These are phyloP conservation scores for Synanthedon vespiformis DNA, from an alignment of 2,888 invertebrate genomes.

Conservation along the genomic window DNA sequence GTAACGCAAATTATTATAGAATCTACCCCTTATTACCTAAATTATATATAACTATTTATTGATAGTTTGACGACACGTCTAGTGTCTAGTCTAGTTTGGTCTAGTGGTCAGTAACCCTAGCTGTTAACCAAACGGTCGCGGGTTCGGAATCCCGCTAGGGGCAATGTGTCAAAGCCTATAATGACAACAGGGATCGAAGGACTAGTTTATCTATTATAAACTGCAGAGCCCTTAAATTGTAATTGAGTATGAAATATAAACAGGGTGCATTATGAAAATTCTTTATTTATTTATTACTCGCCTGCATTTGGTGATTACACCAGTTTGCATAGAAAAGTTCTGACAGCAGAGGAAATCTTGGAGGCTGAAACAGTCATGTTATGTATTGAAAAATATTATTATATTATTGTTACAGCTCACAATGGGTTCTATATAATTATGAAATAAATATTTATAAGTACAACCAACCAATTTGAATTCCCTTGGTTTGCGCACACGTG, in stretches of 20 bases:
- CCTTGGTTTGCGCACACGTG: constrained; percentile 37
- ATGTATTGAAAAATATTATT: neutral
- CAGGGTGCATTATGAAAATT: neutral
- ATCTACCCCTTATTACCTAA: neutral
- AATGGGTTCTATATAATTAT: constrained; percentile 1
- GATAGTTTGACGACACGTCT: too few species aligned
- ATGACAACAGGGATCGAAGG: too few species aligned
- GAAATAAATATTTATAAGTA: constrained; percentile 1
- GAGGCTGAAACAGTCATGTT: constrained; percentile 31
- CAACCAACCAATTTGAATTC: constrained; percentile 46
- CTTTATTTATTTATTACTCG: constrained; percentile 8
- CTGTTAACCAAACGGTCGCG: too few species aligned
- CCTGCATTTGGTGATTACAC: constrained; percentile 60
- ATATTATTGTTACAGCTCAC: neutral
- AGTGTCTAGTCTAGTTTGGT: too few species aligned
- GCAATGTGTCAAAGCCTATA: too few species aligned
- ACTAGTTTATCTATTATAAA: too few species aligned
- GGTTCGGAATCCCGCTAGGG: too few species aligned
- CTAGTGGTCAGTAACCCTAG: too few species aligned
- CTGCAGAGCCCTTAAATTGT: too few species aligned
- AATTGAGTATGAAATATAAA: neutral
- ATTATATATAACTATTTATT: too few species aligned
- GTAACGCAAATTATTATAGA: neutral
- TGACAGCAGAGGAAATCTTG: constrained; percentile 42
- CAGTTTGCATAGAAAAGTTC: constrained; percentile 44